Evolutionary conservation across 1,140 invertebrate species (phyloP).

Genomic region (Brachionus manjavacas): DNA sequence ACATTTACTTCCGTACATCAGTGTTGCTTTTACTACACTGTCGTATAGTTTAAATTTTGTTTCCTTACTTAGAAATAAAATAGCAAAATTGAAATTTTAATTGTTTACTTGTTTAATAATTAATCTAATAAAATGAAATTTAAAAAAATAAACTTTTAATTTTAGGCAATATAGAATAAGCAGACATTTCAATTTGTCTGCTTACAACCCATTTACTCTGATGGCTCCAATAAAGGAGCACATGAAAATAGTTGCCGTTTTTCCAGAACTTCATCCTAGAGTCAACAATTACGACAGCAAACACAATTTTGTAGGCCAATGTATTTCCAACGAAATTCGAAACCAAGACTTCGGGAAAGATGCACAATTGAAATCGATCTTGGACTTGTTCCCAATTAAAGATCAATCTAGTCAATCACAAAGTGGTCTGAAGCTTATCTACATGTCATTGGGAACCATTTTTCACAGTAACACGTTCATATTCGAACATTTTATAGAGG

Average conservation of each 20-base stretch:
- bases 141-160: no score
- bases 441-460: slow-evolving; percentile 2
- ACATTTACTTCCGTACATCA: no score
- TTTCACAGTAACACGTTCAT: neutral
- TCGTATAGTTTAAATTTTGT: no score
- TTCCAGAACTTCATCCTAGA: neutral
- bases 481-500: slow-evolving; percentile 2
- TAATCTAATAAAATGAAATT: no score
- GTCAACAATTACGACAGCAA: neutral
- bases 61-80: no score
- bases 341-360: neutral
- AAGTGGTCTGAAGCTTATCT: neutral
- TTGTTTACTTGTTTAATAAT: no score
- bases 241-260: slow-evolving; percentile 16
- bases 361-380: neutral
- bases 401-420: neutral
- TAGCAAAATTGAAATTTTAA: no score
- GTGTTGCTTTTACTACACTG: no score
- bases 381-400: neutral
- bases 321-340: neutral
- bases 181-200: neutral
- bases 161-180: neutral
- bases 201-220: neutral
- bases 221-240: neutral
- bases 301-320: neutral